Percentiles rank a stretch among this genome's conserved stretches.
phyloP scores from a whole-genome alignment of 2,797 vertebrate species.

The Danio aesculapii region DNA sequence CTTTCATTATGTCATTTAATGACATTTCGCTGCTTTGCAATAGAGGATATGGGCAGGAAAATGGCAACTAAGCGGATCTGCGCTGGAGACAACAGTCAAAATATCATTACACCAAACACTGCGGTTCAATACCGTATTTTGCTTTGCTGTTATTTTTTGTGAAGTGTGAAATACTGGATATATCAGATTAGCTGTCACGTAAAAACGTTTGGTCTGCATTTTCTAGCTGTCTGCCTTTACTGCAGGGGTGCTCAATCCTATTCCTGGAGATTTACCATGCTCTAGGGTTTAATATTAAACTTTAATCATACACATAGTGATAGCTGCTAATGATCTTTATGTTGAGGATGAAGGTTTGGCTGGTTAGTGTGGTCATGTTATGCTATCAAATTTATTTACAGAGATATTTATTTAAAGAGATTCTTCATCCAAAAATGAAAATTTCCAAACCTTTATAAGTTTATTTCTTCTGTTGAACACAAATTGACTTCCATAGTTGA shows the following conservation, averaged over 20 bases:
- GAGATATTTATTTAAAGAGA: no score
- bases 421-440: no score
- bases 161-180: conserved; percentile 42
- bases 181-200: conserved; percentile 48
- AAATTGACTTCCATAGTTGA: no score
- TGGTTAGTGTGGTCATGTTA: neutral
- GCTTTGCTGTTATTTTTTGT: conserved; percentile 44
- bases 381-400: neutral
- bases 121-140: conserved; percentile 43
- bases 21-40: neutral
- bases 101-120: conserved; percentile 27
- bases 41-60: neutral
- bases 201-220: conserved; percentile 41
- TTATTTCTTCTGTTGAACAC: no score
- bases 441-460: no score
- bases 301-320: neutral
- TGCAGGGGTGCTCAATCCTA: conserved; percentile 15
- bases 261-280: conserved; percentile 7
- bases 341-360: neutral
- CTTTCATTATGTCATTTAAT: conserved; percentile 32
- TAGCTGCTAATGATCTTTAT: conserved; percentile 7
- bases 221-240: conserved; percentile 19
- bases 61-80: conserved; percentile 16
- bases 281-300: conserved; percentile 3
- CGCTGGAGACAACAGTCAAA: conserved; percentile 21